A percentile compares a stretch with the other conserved stretches of the same genome.
Evolutionary conservation across 2,113 vertebrate genomes (phyloP).

Genomic region (Willisornis vidua): DNA sequence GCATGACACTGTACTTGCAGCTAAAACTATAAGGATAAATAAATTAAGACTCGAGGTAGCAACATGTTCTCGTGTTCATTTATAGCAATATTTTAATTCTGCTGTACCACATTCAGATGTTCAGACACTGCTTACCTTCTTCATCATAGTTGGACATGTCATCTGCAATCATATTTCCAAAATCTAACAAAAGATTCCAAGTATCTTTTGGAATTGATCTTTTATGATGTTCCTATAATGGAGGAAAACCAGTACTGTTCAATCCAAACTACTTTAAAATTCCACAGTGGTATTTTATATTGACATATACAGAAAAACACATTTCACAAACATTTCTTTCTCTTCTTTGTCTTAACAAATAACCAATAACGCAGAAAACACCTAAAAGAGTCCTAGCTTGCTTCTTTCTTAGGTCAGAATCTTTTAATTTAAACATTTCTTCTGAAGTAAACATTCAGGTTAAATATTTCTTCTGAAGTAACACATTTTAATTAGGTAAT

Average conservation of each 20-base stretch:
- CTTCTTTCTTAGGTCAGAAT: not conserved
- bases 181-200: constrained; percentile 96
- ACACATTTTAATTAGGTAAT: not conserved
- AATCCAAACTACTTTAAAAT: not conserved
- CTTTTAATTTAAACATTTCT: not conserved
- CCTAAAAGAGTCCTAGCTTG: not conserved
- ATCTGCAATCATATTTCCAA: constrained; percentile 95
- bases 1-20: not conserved
- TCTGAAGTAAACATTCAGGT: not conserved
- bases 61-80: not conserved
- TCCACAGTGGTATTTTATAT: not conserved
- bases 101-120: not conserved
- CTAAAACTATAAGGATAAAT: not conserved
- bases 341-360: not conserved
- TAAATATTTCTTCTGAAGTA: not conserved
- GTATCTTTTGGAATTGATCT: constrained; percentile 96
- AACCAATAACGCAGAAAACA: not conserved
- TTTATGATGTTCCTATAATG: constrained; percentile 91
- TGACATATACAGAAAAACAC: not conserved
- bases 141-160: constrained; percentile 98
- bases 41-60: not conserved
- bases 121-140: constrained; percentile 82
- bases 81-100: not conserved
- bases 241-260: not conserved
- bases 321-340: not conserved